Percentiles rank a stretch among this genome's conserved stretches.
These are phyloP conservation scores for Aphidius gifuensis DNA, from an alignment of 1,140 invertebrate genomes.

Conservation along the genomic window DNA sequence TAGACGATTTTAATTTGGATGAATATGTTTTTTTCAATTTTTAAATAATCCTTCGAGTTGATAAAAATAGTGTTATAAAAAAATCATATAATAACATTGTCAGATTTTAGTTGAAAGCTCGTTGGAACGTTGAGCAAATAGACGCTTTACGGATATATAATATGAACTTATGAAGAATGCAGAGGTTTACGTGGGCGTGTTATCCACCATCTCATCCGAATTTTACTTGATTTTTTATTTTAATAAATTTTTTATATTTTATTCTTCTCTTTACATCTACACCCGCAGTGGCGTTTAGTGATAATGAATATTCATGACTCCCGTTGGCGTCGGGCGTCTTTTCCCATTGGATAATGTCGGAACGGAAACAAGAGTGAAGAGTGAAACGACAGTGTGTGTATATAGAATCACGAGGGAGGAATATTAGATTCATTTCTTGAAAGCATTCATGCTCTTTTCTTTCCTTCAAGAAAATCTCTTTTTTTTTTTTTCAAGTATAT, in stretches of 20 bases:
- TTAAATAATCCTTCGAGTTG: too few relatives aligned
- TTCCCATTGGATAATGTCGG: constrained; percentile 9
- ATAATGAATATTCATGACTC: constrained; percentile 13
- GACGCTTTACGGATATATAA: not conserved
- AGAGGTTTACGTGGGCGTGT: constrained; percentile 12
- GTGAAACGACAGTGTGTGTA: not conserved
- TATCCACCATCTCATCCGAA: not conserved
- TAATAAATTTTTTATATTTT: not conserved
- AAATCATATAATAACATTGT: too few relatives aligned
- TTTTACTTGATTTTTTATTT: not conserved
- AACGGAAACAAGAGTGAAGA: not conserved
- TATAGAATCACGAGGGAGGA: constrained; percentile 2
- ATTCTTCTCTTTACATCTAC: not conserved
- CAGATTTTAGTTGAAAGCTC: not conserved
- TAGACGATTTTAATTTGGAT: too few relatives aligned
- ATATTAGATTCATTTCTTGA: not conserved
- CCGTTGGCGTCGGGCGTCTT: constrained; percentile 2
- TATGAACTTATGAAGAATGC: constrained; percentile 9
- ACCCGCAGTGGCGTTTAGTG: constrained; percentile 11
- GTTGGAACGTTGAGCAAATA: not conserved
- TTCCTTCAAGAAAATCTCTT: too few relatives aligned
- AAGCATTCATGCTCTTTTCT: too few relatives aligned
- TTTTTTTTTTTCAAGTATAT: too few relatives aligned
- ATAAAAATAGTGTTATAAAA: too few relatives aligned
- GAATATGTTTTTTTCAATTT: too few relatives aligned